A percentile compares a stretch with the other conserved stretches of the same genome.
phyloP scores from a whole-genome alignment of 2,888 invertebrate species.

The Drosophila rellima region DNA sequence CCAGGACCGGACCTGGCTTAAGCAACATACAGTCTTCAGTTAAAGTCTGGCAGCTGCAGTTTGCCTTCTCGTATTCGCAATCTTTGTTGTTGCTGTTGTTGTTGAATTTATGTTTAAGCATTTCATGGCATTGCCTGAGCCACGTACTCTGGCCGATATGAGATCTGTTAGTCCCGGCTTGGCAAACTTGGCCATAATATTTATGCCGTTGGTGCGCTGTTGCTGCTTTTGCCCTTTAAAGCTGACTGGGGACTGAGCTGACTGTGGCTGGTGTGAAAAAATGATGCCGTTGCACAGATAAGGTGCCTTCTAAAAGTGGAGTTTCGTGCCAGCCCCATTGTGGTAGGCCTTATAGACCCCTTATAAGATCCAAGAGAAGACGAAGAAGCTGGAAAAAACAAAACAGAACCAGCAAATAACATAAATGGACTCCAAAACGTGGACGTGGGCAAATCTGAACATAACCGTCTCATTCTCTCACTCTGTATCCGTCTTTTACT shows the following conservation, averaged over 20 bases:
- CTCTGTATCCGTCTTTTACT: conserved; percentile 17
- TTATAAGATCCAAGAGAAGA: conserved; percentile 40
- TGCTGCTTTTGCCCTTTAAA: conserved; percentile 56
- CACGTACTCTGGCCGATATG: conserved; percentile 75
- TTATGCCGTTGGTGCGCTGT: conserved; percentile 66
- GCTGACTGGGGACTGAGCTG: conserved; percentile 17
- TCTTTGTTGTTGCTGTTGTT: conserved; percentile 32
- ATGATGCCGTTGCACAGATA: conserved; percentile 85
- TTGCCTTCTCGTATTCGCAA: conserved; percentile 13
- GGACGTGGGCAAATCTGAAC: conserved; percentile 54
- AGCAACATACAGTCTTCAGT: neutral
- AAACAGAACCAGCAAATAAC: conserved; percentile 61
- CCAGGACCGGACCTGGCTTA: conserved; percentile 20
- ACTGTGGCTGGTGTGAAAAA: conserved; percentile 81
- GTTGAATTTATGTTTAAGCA: conserved; percentile 72
- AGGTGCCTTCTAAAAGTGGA: conserved; percentile 72
- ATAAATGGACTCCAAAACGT: conserved; percentile 50
- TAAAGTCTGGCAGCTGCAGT: conserved; percentile 20
- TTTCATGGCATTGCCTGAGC: conserved; percentile 64
- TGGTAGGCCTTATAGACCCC: conserved; percentile 63
- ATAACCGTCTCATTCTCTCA: conserved; percentile 22
- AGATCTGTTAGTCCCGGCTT: conserved; percentile 55
- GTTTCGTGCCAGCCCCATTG: conserved; percentile 72
- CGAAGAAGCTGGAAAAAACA: conserved; percentile 24
- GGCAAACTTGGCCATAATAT: conserved; percentile 71